These are phyloP conservation scores for Rhodophaea formosa DNA, from an alignment of 2,888 invertebrate species.

Conservation along the genomic window DNA sequence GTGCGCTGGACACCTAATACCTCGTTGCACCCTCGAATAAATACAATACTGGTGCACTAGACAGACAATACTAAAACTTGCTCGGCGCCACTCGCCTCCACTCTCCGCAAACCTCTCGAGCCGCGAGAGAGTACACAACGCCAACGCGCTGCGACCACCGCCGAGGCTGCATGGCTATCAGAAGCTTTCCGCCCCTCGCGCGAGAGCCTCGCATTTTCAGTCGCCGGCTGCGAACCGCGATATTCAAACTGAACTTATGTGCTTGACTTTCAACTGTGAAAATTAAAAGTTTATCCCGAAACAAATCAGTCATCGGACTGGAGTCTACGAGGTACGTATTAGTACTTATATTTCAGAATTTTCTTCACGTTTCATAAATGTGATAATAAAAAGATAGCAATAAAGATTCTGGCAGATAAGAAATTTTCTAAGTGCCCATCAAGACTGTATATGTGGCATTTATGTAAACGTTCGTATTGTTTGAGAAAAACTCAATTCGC, in stretches of 20 bases:
- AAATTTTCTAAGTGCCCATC: slow-evolving; percentile 36
- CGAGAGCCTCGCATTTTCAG: slow-evolving; percentile 18
- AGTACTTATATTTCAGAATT: slow-evolving; percentile 28
- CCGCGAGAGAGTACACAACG: no score
- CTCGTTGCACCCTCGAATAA: no score
- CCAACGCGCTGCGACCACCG: background rate
- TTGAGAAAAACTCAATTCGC: background rate
- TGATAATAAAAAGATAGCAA: slow-evolving; percentile 45
- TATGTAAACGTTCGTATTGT: slow-evolving; percentile 24
- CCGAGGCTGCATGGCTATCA: slow-evolving; percentile 11
- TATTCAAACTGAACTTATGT: slow-evolving; percentile 15
- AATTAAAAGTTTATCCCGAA: background rate
- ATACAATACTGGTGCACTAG: no score
- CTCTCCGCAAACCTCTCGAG: no score
- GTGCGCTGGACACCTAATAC: no score
- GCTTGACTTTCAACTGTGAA: slow-evolving; percentile 15
- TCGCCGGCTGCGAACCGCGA: slow-evolving; percentile 4
- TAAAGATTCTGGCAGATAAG: slow-evolving; percentile 48
- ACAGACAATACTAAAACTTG: no score
- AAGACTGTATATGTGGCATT: slow-evolving; percentile 32
- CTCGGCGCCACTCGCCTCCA: no score
- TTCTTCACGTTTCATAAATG: slow-evolving; percentile 41
- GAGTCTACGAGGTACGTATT: slow-evolving; percentile 8
- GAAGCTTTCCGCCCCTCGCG: slow-evolving; percentile 26
- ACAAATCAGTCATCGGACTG: background rate